Base-by-base conservation (phyloP, 1,140 invertebrate genomes). In the Euura lappo region DNA sequence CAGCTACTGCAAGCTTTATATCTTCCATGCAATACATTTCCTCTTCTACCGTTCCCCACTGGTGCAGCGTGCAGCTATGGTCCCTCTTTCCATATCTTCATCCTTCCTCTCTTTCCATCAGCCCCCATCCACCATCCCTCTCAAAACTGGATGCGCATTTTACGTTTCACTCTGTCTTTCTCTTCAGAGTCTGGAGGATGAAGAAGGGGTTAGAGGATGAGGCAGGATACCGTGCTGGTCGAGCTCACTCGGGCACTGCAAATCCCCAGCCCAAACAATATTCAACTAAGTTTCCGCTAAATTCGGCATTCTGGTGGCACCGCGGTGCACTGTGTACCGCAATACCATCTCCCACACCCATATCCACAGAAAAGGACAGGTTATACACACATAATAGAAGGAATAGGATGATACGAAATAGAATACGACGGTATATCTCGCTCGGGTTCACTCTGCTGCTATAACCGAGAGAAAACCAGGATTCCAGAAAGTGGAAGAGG, bases 1-100 rank as follows among this genome's bases (percentile, higher is more conserved):
- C 51, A 60, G 51, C 51, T 11, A 60, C 51, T 11, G 51, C 6
- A 60, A n/a, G 8, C 51, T 60, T n/a, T n/a, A 60, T 60, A 60
- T 60, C 51, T 60, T 60, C 13, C 51, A n/a, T 6, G 51, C 51
- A 60, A 60, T 60, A 60, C 51, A 60, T 60, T 60, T 60, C 51
- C 10, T n/a, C 51, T n/a, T n/a, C 8, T 60, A 28, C 28, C 28
- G 28, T 28, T 28, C 28, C 28, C 28, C 28, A 28, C 28, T 28
- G 28, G 28, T 28, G 28, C 28, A 28, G 28, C 28, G 28, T 28
- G 28, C 28, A 28, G 28, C 28, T 28, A 28, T 28, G 28, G 75
- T 66, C 44, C 73, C 44, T 45, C 69, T 71, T 73, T 70, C 46
- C 45, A 68, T 68, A 69, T 68, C 68, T 64, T 28, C 10, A 70